These are phyloP conservation scores for Alviniconcha marisindica DNA, from an alignment of 1,140 invertebrate species.

Conservation along the genomic window DNA sequence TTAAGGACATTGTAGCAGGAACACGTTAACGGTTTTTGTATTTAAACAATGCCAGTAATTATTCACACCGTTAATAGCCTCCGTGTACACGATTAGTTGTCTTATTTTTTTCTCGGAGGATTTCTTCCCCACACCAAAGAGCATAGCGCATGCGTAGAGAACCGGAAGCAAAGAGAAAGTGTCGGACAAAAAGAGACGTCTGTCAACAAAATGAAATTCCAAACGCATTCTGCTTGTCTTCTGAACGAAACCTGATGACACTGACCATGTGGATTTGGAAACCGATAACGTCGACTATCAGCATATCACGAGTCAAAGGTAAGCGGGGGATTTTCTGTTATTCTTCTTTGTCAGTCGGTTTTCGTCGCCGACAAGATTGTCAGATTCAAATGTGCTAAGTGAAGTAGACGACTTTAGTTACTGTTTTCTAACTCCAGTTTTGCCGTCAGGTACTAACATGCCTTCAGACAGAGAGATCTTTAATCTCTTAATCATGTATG, in stretches of 20 bases:
- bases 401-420: no score
- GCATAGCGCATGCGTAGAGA: conserved; percentile 2
- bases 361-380: no score
- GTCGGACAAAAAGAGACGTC: conserved; percentile 27
- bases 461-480: no score
- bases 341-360: no score
- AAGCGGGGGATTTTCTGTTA: not conserved
- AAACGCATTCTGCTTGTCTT: not conserved
- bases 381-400: no score
- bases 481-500: no score
- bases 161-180: conserved; percentile 18
- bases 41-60: no score
- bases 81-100: no score
- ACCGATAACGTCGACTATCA: not conserved
- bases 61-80: no score
- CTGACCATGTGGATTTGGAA: conserved; percentile 15
- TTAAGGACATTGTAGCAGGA: not conserved
- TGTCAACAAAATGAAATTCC: conserved; percentile 30
- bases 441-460: no score
- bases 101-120: not conserved
- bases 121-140: not conserved
- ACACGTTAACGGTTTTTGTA: not conserved
- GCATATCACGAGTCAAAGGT: conserved; percentile 10
- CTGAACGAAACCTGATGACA: not conserved
- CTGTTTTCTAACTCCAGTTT: no score